A percentile compares a stretch with the other conserved stretches of the same genome.
These are phyloP conservation scores for Chroicocephalus ridibundus DNA, from an alignment of 2,113 vertebrate species.

Conservation along the genomic window DNA sequence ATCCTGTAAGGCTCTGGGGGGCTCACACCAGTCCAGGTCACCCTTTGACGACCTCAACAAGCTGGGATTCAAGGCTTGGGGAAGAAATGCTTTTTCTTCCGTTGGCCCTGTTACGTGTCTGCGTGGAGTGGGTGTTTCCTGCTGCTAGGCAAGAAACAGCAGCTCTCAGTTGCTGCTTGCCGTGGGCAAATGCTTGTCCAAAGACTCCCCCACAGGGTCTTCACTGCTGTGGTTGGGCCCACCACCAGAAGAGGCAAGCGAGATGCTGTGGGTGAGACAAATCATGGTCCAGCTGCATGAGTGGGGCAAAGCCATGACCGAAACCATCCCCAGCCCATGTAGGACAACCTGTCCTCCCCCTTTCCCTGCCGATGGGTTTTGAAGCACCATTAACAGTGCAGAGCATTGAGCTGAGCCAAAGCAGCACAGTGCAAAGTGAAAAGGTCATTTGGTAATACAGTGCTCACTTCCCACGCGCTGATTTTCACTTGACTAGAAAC, in stretches of 20 bases:
- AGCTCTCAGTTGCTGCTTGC: background rate
- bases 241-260: background rate
- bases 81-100: background rate
- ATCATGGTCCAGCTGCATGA: background rate
- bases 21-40: background rate
- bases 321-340: background rate
- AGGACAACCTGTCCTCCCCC: background rate
- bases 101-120: rapidly evolving
- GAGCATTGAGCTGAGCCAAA: background rate
- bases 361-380: background rate
- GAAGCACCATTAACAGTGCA: rapidly evolving
- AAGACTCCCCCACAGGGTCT: background rate
- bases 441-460: background rate
- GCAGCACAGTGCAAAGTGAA: background rate
- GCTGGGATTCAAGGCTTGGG: background rate
- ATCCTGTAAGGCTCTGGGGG: background rate
- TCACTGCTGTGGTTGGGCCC: background rate
- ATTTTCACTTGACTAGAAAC: slow-evolving; percentile 25
- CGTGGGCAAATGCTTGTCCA: background rate
- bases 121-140: background rate
- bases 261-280: background rate
- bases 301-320: background rate
- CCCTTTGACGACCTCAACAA: background rate
- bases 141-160: background rate
- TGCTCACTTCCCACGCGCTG: background rate